Evolutionary conservation across 2,797 vertebrate genomes (phyloP), one percentile per base, ranked within the genome.

Genomic region (Anabacerthia variegaticeps): DNA sequence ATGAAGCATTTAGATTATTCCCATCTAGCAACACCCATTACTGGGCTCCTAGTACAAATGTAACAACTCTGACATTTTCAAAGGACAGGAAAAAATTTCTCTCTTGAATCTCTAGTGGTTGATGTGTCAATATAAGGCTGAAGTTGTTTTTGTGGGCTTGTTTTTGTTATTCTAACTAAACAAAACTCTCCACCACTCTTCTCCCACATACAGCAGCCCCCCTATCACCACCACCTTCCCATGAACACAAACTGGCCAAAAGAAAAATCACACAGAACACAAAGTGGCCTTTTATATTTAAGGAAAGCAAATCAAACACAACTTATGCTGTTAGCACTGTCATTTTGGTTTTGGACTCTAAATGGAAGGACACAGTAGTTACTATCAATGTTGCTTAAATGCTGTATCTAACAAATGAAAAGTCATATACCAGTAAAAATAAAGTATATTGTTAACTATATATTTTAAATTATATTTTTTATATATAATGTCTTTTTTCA

Each of bases 11-110:
- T 61, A 46, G 14, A 95, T 61, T 73, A 49, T 65, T 86, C 85
- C 59, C 56, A 85, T 39, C n/a, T 7, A 49, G 23, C 28, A 66
- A 9, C 71, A 85, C 30, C 84, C 20, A 52, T 61, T 67, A 79
- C 20, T 55, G 32, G 37, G 28, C 39, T 92, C 44, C 48, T 49
- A 66, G 65, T 48, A 81, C 43, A 84, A 80, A 61, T 48, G 9
- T 67, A 94, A 67, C 46, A 89, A 58, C 39, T 71, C 46, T 56
- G 21, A 43, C 37, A 78, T 81, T 92, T 96, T n/a, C 83, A 92
- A 93, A 92, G 36, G 48, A 63, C 8, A 55, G n/a, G 39, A 88
- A 49, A 94, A 59, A 79, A 41, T 10, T 84, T 92, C 41, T 76
- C 65, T 65, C 51, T 14, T 55, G 37, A 90, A 66, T 87, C 34